phyloP scores from a whole-genome alignment of 2,113 vertebrate genomes.

The Phrynocephalus versicolor region DNA sequence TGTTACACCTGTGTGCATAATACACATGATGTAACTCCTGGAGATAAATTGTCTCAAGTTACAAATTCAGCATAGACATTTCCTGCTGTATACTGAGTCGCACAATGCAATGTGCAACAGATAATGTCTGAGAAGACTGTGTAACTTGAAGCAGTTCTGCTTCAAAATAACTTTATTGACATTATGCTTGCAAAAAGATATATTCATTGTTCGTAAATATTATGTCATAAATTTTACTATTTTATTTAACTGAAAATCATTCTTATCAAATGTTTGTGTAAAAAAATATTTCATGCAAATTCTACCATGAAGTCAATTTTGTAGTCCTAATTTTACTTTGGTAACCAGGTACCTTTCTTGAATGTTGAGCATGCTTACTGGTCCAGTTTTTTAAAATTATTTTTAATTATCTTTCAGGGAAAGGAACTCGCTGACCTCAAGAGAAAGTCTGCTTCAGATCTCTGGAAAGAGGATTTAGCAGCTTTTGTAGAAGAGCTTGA shows the following conservation, averaged over 20 bases:
- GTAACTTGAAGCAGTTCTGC: no score
- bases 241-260: background rate
- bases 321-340: background rate
- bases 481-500: constrained; percentile 94
- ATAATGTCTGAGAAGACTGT: no score
- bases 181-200: no score
- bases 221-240: constrained; percentile 5
- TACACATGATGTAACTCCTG: no score
- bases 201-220: background rate
- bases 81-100: no score
- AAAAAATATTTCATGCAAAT: background rate
- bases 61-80: no score
- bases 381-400: background rate
- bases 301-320: background rate
- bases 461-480: constrained; percentile 96
- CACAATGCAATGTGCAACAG: no score
- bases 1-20: no score
- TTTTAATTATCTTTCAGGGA: constrained; percentile 73
- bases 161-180: no score
- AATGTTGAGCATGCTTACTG: background rate
- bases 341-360: background rate
- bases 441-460: constrained; percentile 87
- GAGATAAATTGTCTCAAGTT: no score
- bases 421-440: constrained; percentile 88
- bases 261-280: background rate